phyloP scores from a whole-genome alignment of 2,113 vertebrate genomes.

The Apodemus sylvaticus region DNA sequence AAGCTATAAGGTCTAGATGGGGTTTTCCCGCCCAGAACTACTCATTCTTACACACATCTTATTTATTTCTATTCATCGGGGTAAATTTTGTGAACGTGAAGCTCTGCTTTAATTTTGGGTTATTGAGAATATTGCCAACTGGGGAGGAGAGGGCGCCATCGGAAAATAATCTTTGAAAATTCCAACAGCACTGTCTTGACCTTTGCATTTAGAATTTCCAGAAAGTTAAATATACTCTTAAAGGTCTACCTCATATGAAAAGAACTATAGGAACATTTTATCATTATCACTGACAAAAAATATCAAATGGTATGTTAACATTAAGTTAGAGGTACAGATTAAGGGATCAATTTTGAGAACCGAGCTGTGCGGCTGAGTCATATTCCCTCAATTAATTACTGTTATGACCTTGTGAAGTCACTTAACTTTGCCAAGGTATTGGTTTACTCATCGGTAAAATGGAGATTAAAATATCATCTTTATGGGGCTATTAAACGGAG shows the following conservation, averaged over 20 bases:
- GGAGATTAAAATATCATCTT: conserved; percentile 40
- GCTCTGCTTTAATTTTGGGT: neutral
- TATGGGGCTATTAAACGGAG: neutral
- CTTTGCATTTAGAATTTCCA: conserved; percentile 56
- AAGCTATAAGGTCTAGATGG: neutral
- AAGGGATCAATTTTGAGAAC: conserved; percentile 17
- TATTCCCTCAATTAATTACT: conserved; percentile 13
- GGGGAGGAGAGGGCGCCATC: neutral
- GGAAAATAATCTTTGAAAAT: conserved; percentile 20
- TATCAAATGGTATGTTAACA: neutral
- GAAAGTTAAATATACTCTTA: conserved; percentile 54
- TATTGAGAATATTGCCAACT: neutral
- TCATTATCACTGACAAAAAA: neutral
- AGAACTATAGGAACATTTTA: conserved; percentile 31
- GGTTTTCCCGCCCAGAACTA: neutral
- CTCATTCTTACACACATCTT: neutral
- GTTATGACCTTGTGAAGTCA: conserved; percentile 48
- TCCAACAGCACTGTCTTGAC: neutral
- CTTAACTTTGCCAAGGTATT: conserved; percentile 37
- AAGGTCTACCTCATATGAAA: conserved; percentile 17
- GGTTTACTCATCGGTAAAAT: conserved; percentile 51
- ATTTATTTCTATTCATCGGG: conserved; percentile 27
- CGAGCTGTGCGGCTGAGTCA: neutral
- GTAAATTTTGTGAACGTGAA: neutral
- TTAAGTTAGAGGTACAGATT: neutral